Percentiles rank a stretch among this genome's conserved stretches.
Evolutionary conservation across 2,888 invertebrate species (phyloP).

Genomic region (Pammene aurita): DNA sequence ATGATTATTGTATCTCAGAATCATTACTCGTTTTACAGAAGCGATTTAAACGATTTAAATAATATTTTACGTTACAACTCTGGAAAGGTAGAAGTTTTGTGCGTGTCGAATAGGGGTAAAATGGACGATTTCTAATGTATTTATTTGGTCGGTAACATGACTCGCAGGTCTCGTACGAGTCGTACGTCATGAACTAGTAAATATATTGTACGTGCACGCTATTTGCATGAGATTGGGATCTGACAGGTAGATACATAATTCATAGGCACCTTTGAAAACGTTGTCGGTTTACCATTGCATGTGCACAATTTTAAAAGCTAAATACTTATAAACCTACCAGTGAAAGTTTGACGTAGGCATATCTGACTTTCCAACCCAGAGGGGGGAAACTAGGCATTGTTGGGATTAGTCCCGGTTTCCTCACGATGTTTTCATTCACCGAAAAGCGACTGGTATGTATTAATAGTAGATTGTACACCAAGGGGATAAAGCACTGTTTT

Average conservation of each 20-base stretch:
- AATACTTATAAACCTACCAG: too few species aligned
- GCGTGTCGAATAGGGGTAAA: neutral
- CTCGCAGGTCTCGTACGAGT: neutral
- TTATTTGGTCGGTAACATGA: neutral
- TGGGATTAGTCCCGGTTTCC: too few species aligned
- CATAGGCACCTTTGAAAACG: conserved; percentile 9
- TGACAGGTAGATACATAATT: conserved; percentile 20
- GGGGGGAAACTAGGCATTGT: too few species aligned
- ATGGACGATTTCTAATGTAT: neutral
- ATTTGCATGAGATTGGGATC: conserved; percentile 23
- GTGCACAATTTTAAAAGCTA: too few species aligned
- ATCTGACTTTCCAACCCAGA: too few species aligned
- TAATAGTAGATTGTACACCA: too few species aligned
- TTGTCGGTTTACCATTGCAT: neutral
- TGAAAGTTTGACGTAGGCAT: too few species aligned
- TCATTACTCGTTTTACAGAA: neutral
- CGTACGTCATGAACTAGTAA: neutral
- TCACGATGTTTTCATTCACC: too few species aligned
- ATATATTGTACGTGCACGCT: neutral
- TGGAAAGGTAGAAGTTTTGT: neutral
- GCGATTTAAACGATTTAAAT: neutral
- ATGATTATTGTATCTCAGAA: neutral
- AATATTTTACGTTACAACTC: neutral
- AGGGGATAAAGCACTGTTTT: too few species aligned
- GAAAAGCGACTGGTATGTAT: too few species aligned